A percentile compares a stretch with the other conserved stretches of the same genome.
These are phyloP conservation scores for Meganola albula DNA, from an alignment of 2,888 invertebrate genomes.

Conservation along the genomic window DNA sequence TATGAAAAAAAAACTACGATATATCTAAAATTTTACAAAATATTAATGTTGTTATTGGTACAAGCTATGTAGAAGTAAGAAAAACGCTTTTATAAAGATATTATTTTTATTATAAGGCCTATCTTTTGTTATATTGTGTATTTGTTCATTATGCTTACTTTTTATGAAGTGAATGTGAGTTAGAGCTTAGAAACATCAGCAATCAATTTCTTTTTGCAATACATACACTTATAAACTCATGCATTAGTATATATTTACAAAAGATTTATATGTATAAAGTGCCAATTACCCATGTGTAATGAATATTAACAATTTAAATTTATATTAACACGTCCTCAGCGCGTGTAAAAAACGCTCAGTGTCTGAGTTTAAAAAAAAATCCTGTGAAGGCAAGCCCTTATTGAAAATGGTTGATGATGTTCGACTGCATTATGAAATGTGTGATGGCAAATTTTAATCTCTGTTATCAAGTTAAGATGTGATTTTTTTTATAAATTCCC, in stretches of 20 bases:
- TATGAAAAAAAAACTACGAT: slow-evolving; percentile 18
- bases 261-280: too few relatives aligned
- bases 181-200: slow-evolving; percentile 46
- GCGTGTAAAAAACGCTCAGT: too few relatives aligned
- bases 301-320: too few relatives aligned
- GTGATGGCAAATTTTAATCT: too few relatives aligned
- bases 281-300: too few relatives aligned
- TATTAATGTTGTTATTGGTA: slow-evolving; percentile 29
- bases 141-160: slow-evolving; percentile 18
- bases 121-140: slow-evolving; percentile 15
- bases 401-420: slow-evolving; percentile 49
- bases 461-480: too few relatives aligned
- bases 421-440: slow-evolving; percentile 43
- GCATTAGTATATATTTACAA: too few relatives aligned
- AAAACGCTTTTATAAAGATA: slow-evolving; percentile 35
- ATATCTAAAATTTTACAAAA: slow-evolving; percentile 30
- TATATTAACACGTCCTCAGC: too few relatives aligned
- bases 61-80: slow-evolving; percentile 29
- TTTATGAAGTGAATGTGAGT: slow-evolving; percentile 28
- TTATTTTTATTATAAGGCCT: slow-evolving; percentile 20
- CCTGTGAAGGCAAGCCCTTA: too few relatives aligned
- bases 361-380: too few relatives aligned
- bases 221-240: not conserved
- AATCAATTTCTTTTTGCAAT: slow-evolving; percentile 31
- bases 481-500: slow-evolving; percentile 23